Evolutionary conservation across 2,113 vertebrate genomes (phyloP), one percentile per base, ranked within the genome.

Genomic region (Telmatochromis brichardi): DNA sequence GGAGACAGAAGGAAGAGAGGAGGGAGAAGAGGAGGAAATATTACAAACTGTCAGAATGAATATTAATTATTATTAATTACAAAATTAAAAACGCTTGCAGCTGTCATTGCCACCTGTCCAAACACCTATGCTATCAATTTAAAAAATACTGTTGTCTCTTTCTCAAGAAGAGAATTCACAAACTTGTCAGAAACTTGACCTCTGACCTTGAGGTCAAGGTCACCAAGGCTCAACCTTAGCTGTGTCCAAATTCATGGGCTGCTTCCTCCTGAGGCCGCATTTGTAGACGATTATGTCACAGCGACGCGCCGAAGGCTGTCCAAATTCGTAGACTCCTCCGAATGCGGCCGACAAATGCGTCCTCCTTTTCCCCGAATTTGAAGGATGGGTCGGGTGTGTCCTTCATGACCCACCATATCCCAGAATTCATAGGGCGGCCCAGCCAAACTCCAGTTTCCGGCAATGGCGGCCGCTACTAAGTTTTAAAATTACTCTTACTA

Each of bases 361-460:
- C 5, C 3, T 21, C 19, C 3, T 11, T 53, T 53, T 53, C 51
- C 19, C 51, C 19, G 5, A 53, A 53, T 53, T 0, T 53, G 51
- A 4, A 53, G 51, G 51, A 21, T 21, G 51, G 51, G 51, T 53
- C 51, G 5, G 1, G 19, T 21, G 0, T 53, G 1, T 53, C 51
- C 9, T 53, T 53, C 19, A 0, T n/a, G 19, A 3, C 19, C 19
- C 0, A 53, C 19, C 51, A 11, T 53, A 53, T 21, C 19, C 51
- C 51, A 21, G 51, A 53, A 21, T 53, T 53, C 51, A 53, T 53
- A 53, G 17, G 2, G 3, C 14, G 0, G 17, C 3, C 47, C 47
- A 51, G 50, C 50, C 50, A 53, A n/a, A 6, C 51, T 51, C 51
- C 9, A n/a, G 50, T 53, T 53, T 53, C 9, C 5, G 0, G 0